These are phyloP conservation scores for Scaptomyza hsui DNA, from an alignment of 1,140 invertebrate species.

Conservation along the genomic window DNA sequence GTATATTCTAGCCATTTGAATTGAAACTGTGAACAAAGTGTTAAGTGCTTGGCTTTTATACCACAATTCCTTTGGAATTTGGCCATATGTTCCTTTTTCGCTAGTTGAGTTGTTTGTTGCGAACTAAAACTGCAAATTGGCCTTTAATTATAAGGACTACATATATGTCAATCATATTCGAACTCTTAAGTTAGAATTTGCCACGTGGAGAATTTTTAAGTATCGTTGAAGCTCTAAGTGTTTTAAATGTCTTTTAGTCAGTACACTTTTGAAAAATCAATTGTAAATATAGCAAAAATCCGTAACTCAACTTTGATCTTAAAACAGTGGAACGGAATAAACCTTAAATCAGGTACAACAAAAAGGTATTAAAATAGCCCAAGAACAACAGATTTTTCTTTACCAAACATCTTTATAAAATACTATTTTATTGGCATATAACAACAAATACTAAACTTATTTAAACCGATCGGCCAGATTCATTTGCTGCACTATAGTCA, in stretches of 20 bases:
- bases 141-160: not conserved
- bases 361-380: no score
- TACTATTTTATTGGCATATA: no score
- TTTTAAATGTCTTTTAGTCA: no score
- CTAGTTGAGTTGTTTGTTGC: not conserved
- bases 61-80: not conserved
- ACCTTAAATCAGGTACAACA: no score
- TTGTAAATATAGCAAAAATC: no score
- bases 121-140: not conserved
- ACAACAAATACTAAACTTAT: no score
- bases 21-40: not conserved
- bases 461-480: constrained; percentile 16
- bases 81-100: not conserved
- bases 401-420: no score
- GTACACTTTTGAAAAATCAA: no score
- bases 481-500: constrained; percentile 3
- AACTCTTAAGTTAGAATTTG: not conserved
- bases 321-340: no score
- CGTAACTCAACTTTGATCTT: no score
- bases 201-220: not conserved
- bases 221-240: no score
- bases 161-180: constrained; percentile 1
- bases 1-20: not conserved
- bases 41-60: not conserved
- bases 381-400: no score